A percentile compares a stretch with the other conserved stretches of the same genome.
Evolutionary conservation across 2,113 vertebrate species (phyloP).

Genomic region (Lamprotornis superbus): DNA sequence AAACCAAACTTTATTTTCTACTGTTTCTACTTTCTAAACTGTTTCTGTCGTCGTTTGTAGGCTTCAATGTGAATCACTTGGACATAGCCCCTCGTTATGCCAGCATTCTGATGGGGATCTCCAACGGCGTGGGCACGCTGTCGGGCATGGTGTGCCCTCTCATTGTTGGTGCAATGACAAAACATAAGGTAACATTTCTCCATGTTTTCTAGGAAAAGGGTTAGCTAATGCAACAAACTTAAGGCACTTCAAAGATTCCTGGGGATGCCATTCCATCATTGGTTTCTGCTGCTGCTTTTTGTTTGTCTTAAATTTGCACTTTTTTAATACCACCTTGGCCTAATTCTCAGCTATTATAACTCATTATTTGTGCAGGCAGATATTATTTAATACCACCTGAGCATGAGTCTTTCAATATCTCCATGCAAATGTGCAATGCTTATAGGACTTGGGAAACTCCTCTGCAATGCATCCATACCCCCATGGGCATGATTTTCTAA

Average conservation of each 20-base stretch:
- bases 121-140: constrained; percentile 93
- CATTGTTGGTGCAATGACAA: constrained; percentile 95
- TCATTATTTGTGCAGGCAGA: background rate
- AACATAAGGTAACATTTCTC: constrained; percentile 84
- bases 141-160: constrained; percentile 97
- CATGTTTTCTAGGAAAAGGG: background rate
- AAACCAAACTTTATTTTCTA: background rate
- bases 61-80: constrained; percentile 97
- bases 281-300: background rate
- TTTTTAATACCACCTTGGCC: background rate
- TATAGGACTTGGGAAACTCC: background rate
- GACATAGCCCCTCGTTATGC: constrained; percentile 97
- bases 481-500: background rate
- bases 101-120: constrained; percentile 98
- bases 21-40: too few species aligned
- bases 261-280: background rate
- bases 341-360: background rate
- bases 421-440: background rate
- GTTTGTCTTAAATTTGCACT: background rate
- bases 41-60: constrained; percentile 60
- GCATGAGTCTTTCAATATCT: background rate
- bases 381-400: background rate
- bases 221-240: background rate
- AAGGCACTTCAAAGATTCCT: background rate
- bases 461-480: background rate